Evolutionary conservation across 2,888 invertebrate genomes (phyloP), one percentile per base, ranked within the genome.

Genomic region (Amaurobius ferox): DNA sequence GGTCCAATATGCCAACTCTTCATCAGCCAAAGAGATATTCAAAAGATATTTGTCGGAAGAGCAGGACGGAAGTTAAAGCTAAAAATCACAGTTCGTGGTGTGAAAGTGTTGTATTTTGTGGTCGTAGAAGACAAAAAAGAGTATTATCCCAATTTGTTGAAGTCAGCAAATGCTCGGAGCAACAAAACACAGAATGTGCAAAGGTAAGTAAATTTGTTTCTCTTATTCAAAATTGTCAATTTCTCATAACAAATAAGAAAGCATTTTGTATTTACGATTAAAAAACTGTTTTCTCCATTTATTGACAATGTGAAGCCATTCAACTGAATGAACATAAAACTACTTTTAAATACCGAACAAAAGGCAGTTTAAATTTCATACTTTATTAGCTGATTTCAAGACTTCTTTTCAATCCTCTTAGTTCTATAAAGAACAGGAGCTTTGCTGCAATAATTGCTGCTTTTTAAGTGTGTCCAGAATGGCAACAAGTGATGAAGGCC

Each of bases 81-180:
- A 72, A 55, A 16, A 64, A 55, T 48, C 66, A 77, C 1, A 64
- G 26, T 9, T 83, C 83, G 19, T 83, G 83, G 83, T 83, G 83
- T 19, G 64, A 66, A 23, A 77, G 32, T 71, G 62, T 83, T 5
- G 29, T 55, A 19, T 77, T 77, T 6, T 83, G 70, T 23, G 83
- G 72, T 6, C 71, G 48, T 39, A 70, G 39, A 9, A 28, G 48
- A 29, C 40, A 61, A 11, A 83, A 83, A 40, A 71, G 71, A 35
- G 72, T 77, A 6, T 35, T 72, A n/a, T 77, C 83, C 1, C 71
- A 64, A 16, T 72, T 83, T 66, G 71, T 66, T 0, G 83, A 77
- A 5, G 64, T 62, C 11, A 80, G 74, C 28, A 28, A 67, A 40
- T 32, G 66, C 11, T 19, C 35, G 7, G 80, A 80, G 29, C 29